Evolutionary conservation across 2,888 invertebrate species (phyloP).

Genomic region (Saturnia pavonia): DNA sequence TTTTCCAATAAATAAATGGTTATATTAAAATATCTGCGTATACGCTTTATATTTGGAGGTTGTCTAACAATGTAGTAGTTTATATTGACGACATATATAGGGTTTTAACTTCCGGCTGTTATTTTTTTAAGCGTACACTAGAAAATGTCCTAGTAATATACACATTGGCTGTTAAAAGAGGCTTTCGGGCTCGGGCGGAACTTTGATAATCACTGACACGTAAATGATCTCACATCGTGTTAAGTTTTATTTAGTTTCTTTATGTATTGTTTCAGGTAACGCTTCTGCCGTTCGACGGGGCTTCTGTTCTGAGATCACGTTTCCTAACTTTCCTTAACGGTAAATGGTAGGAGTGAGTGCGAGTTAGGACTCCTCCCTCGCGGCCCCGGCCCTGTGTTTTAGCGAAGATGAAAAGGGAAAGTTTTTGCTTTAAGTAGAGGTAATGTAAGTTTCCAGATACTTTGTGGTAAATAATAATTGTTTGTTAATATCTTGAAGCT

Average conservation of each 20-base stretch:
- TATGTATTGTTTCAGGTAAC: constrained; percentile 12
- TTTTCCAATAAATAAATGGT: too few species aligned
- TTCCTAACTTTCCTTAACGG: neutral
- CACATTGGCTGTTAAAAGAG: neutral
- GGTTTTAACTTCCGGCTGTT: neutral
- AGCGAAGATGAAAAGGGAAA: constrained; percentile 3
- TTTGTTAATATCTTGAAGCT: constrained; percentile 1
- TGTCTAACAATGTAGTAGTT: too few species aligned
- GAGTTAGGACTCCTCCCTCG: neutral
- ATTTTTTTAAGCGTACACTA: neutral
- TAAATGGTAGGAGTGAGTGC: neutral
- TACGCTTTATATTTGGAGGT: too few species aligned
- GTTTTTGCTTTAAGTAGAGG: neutral
- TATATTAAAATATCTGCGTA: too few species aligned
- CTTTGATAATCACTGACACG: constrained; percentile 10
- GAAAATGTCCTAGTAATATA: neutral
- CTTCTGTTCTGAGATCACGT: constrained; percentile 5
- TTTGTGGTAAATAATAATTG: constrained; percentile 6
- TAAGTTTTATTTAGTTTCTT: neutral
- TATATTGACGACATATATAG: neutral
- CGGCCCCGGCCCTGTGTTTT: neutral
- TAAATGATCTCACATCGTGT: neutral
- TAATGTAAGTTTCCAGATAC: neutral
- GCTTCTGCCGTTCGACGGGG: neutral
- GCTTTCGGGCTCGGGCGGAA: neutral